Evolutionary conservation across 2,888 invertebrate genomes (phyloP).

Genomic region (Pinctada fucata): DNA sequence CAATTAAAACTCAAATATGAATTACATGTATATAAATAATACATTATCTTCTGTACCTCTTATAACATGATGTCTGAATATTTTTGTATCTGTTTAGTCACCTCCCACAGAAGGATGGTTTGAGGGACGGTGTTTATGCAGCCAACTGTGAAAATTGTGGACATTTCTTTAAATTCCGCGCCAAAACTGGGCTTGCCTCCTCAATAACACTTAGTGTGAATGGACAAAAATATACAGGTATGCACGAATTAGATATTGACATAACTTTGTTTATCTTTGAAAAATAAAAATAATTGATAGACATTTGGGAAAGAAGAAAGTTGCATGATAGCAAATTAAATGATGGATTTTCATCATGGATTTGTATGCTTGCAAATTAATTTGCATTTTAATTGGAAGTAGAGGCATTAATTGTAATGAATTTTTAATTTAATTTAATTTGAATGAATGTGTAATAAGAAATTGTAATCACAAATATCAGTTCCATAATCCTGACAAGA

Average conservation of each 20-base stretch:
- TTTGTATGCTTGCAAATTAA: neutral
- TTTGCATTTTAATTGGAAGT: no score
- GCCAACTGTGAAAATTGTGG: slow-evolving; percentile 63
- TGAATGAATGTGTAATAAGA: no score
- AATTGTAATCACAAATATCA: no score
- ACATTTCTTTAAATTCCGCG: slow-evolving; percentile 66
- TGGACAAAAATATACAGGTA: slow-evolving; percentile 61
- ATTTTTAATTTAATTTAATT: no score
- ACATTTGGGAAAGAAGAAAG: no score
- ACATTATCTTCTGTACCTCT: no score
- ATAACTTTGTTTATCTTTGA: neutral
- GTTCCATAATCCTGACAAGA: no score
- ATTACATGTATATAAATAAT: slow-evolving; percentile 23
- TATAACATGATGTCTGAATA: neutral
- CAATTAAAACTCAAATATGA: no score
- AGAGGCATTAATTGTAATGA: no score
- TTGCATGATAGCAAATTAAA: neutral
- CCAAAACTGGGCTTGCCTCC: slow-evolving; percentile 47
- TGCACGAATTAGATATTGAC: neutral
- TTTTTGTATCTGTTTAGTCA: slow-evolving; percentile 47
- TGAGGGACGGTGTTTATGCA: slow-evolving; percentile 56
- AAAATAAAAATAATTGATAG: no score
- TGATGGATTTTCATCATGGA: neutral
- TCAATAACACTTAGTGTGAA: slow-evolving; percentile 61
- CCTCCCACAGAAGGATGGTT: slow-evolving; percentile 40